These are phyloP conservation scores for Anagrus nilaparvatae DNA, from an alignment of 1,140 invertebrate genomes.

Conservation along the genomic window DNA sequence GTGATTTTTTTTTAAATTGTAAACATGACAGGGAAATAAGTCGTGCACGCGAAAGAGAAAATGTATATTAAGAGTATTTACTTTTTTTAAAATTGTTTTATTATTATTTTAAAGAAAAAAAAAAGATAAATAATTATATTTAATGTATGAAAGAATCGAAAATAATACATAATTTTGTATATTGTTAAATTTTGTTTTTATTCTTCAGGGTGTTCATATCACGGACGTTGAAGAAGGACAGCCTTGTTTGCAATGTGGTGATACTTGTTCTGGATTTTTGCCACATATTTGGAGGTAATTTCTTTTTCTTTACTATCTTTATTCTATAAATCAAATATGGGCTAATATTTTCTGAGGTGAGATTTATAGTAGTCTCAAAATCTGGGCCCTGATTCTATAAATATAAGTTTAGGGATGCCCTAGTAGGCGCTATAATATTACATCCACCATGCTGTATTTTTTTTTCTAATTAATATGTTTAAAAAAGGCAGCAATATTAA, in stretches of 20 bases:
- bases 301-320: not conserved
- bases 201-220: slow-evolving; percentile 64
- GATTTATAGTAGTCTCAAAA: no score
- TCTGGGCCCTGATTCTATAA: no score
- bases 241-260: slow-evolving; percentile 69
- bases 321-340: slow-evolving; percentile 7
- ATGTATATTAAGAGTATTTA: not conserved
- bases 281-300: slow-evolving; percentile 76
- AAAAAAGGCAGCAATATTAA: no score
- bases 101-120: not conserved
- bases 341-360: no score
- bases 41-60: not conserved
- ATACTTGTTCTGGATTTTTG: slow-evolving; percentile 69
- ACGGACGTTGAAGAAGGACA: slow-evolving; percentile 76
- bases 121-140: no score
- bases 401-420: no score
- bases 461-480: no score
- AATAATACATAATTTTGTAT: no score
- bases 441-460: no score
- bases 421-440: no score
- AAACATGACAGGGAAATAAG: not conserved
- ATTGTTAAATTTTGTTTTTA: not conserved
- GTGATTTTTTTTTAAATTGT: slow-evolving; percentile 1
- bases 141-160: no score
- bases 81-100: no score